Percentiles rank a stretch among this genome's conserved stretches.
These are phyloP conservation scores for Wiebesia pumilae DNA, from an alignment of 1,140 invertebrate species.

Conservation along the genomic window DNA sequence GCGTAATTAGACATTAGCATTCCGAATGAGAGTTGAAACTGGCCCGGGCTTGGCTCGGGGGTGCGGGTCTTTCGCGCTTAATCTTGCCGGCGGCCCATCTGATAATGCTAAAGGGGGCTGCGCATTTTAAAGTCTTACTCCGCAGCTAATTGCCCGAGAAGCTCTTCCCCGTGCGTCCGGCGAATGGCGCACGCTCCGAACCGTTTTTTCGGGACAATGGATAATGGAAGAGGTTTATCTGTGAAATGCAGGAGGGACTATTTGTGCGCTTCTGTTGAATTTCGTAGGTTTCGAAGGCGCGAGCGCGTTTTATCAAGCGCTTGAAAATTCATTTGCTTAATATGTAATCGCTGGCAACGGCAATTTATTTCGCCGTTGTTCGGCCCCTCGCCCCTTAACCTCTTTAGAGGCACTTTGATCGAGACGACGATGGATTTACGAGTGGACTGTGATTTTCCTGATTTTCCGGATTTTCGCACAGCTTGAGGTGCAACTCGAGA, in stretches of 20 bases:
- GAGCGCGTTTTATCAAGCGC: neutral
- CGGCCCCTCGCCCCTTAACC: too few relatives aligned
- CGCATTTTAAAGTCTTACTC: conserved; percentile 51
- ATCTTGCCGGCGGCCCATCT: conserved; percentile 20
- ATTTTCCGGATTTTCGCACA: too few relatives aligned
- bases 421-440: too few relatives aligned
- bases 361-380: neutral
- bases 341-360: neutral
- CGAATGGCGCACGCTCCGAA: neutral
- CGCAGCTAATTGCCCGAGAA: conserved; percentile 22
- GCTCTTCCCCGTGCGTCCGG: neutral
- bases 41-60: conserved; percentile 46
- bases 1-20: conserved; percentile 71
- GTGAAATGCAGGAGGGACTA: neutral
- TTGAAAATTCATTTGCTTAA: neutral
- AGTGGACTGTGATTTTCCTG: neutral
- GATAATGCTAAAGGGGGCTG: conserved; percentile 52
- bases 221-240: conserved; percentile 10
- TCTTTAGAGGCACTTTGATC: too few relatives aligned
- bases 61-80: conserved; percentile 63
- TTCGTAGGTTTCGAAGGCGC: too few relatives aligned
- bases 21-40: conserved; percentile 61
- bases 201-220: neutral
- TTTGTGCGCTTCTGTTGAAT: neutral
- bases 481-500: too few relatives aligned